phyloP scores from a whole-genome alignment of 2,113 vertebrate species.

The Hucho hucho region DNA sequence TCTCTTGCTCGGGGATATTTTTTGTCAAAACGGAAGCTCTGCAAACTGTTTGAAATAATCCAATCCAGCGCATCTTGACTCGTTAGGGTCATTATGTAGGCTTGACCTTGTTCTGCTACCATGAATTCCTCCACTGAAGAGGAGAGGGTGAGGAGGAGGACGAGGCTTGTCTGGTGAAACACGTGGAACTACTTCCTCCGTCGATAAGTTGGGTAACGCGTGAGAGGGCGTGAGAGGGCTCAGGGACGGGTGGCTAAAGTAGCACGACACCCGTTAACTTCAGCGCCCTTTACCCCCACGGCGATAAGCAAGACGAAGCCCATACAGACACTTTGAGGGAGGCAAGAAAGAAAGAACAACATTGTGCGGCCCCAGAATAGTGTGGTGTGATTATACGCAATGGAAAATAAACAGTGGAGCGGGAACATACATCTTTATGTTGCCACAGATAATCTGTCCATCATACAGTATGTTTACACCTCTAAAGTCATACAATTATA shows the following conservation, averaged over 20 bases:
- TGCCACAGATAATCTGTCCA: no score
- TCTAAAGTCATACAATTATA: no score
- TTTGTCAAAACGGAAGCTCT: slow-evolving; percentile 66
- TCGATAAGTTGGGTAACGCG: slow-evolving; percentile 57
- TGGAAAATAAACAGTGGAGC: no score
- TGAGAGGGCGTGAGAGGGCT: slow-evolving; percentile 33
- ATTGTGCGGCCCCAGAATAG: slow-evolving; percentile 21
- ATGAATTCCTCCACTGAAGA: slow-evolving; percentile 54
- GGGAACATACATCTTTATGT: neutral
- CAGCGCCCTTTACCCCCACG: slow-evolving; percentile 47
- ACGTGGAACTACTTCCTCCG: slow-evolving; percentile 52
- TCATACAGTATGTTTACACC: no score
- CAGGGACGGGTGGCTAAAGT: slow-evolving; percentile 68
- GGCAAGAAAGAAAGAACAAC: slow-evolving; percentile 19
- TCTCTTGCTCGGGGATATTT: slow-evolving; percentile 73
- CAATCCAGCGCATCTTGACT: slow-evolving; percentile 68
- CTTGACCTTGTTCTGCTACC: slow-evolving; percentile 76
- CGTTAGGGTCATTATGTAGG: slow-evolving; percentile 74
- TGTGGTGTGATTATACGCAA: neutral
- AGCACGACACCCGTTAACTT: slow-evolving; percentile 71
- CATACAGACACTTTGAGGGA: slow-evolving; percentile 40
- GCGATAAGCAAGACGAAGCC: slow-evolving; percentile 60
- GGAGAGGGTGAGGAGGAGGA: slow-evolving; percentile 34
- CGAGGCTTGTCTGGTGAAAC: slow-evolving; percentile 55
- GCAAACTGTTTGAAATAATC: slow-evolving; percentile 69